These are phyloP conservation scores for Nomada ferruginata DNA, from an alignment of 2,888 invertebrate species.

Conservation along the genomic window DNA sequence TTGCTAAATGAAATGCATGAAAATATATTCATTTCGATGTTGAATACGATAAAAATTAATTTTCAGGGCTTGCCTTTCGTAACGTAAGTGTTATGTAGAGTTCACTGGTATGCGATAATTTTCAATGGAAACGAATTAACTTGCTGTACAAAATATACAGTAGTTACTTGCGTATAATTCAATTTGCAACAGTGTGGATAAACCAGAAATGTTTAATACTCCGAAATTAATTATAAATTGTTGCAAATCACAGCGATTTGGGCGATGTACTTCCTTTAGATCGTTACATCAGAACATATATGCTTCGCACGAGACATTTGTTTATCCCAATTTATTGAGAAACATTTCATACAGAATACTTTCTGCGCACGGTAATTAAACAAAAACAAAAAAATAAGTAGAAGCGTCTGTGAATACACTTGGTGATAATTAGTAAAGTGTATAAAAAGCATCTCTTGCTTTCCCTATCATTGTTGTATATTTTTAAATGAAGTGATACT, in stretches of 20 bases:
- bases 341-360: neutral
- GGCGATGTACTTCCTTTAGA: neutral
- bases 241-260: slow-evolving; percentile 26
- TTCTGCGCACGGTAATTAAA: slow-evolving; percentile 24
- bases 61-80: neutral
- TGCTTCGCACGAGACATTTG: neutral
- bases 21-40: neutral
- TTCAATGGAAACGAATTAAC: neutral
- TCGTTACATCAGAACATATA: neutral
- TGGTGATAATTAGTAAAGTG: neutral
- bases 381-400: neutral
- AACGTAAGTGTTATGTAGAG: slow-evolving; percentile 7
- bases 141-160: too few species aligned
- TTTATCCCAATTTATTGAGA: slow-evolving; percentile 8
- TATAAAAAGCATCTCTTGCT: neutral
- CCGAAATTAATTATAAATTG: slow-evolving; percentile 30
- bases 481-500: neutral
- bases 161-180: neutral
- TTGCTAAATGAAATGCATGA: too few species aligned
- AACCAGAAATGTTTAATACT: slow-evolving; percentile 18
- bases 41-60: neutral
- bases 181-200: slow-evolving; percentile 6
- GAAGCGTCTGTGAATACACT: too few species aligned
- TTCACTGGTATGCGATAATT: slow-evolving; percentile 13
- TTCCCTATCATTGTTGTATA: neutral